Evolutionary conservation across 2,888 invertebrate genomes (phyloP).

Genomic region (Campoplex nolae): DNA sequence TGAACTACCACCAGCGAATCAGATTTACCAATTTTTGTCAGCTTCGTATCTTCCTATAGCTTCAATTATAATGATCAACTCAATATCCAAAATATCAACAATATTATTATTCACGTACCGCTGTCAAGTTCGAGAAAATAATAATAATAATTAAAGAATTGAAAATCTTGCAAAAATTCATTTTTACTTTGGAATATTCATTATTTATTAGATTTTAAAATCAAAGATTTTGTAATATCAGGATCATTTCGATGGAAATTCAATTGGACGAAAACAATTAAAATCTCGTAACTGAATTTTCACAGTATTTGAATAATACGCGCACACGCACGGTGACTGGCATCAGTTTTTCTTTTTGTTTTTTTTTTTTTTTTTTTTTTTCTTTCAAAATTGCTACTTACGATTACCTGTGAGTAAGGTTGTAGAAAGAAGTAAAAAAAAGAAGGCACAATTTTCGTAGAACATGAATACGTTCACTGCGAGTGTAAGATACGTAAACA

Average conservation of each 20-base stretch:
- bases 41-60: not conserved
- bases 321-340: not conserved
- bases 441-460: not conserved
- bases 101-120: not conserved
- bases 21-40: not conserved
- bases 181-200: not conserved
- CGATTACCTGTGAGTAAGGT: not conserved
- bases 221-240: not conserved
- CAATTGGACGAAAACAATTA: too few relatives aligned
- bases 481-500: slow-evolving; percentile 49
- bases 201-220: not conserved
- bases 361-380: not conserved
- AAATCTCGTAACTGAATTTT: not conserved
- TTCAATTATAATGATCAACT: not conserved
- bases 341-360: not conserved
- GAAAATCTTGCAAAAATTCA: not conserved
- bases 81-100: not conserved
- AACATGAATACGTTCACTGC: slow-evolving; percentile 7
- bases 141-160: not conserved
- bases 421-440: not conserved
- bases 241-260: too few relatives aligned
- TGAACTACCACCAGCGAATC: not conserved
- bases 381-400: not conserved
- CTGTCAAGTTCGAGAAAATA: not conserved
- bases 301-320: not conserved